Conservation (phyloP, 1,140 invertebrate species). For the Drosophila lacteicornis region DNA sequence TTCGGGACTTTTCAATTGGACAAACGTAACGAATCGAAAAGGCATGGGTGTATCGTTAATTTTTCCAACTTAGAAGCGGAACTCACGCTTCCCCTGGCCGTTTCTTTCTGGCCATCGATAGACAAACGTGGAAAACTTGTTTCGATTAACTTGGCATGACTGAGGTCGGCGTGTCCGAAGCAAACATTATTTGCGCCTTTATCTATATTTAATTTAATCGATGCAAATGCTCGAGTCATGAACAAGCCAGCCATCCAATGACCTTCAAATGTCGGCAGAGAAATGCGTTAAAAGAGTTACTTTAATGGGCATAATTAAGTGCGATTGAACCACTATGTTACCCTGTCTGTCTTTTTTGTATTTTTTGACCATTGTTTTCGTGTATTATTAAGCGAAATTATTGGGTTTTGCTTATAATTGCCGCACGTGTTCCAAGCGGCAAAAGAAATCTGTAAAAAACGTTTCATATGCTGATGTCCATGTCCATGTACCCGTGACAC, state of each 20-base stretch:
- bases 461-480: constrained; percentile 53
- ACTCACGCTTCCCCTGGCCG: constrained; percentile 55
- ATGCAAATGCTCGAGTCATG: constrained; percentile 50
- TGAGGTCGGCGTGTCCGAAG: constrained; percentile 59
- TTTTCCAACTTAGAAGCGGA: constrained; percentile 58
- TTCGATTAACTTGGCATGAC: constrained; percentile 60
- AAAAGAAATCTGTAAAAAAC: constrained; percentile 29
- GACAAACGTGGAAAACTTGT: constrained; percentile 59
- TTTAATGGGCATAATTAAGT: constrained; percentile 39
- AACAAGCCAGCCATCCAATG: constrained; percentile 10
- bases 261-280: constrained; percentile 50
- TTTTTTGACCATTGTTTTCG: constrained; percentile 10
- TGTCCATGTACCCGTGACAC: constrained; percentile 57
- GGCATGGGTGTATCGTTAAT: constrained; percentile 26
- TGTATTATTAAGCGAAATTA: constrained; percentile 66
- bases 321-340: constrained; percentile 33
- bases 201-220: constrained; percentile 57
- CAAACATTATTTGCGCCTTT: constrained; percentile 42
- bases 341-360: constrained; percentile 17
- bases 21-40: constrained; percentile 37
- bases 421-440: constrained; percentile 63
- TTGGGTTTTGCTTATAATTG: constrained; percentile 59
- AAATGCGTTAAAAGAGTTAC: constrained; percentile 39
- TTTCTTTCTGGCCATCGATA: constrained; percentile 41
- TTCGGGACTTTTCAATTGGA: constrained; percentile 53